These are phyloP conservation scores for Herpetotheres cachinnans DNA, from an alignment of 2,113 vertebrate genomes.

Conservation along the genomic window DNA sequence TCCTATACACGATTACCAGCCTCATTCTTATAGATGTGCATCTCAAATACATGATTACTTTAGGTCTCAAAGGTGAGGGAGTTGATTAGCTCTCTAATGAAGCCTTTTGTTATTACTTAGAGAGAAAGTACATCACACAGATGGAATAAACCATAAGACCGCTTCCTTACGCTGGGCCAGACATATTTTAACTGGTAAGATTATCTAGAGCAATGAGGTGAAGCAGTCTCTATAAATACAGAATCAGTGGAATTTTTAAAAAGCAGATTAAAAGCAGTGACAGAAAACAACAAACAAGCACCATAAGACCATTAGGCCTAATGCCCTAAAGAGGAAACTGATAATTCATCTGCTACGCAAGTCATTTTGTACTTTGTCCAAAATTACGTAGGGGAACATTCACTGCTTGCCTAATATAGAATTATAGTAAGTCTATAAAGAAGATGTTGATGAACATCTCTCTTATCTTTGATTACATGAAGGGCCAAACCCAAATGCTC, in stretches of 20 bases:
- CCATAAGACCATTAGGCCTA: not conserved
- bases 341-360: not conserved
- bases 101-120: conserved; percentile 51
- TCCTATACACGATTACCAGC: not conserved
- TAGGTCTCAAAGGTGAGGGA: conserved; percentile 56
- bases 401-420: not conserved
- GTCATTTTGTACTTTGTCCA: not conserved
- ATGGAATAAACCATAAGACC: not conserved
- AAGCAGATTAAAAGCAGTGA: not conserved
- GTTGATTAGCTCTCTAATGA: conserved; percentile 60
- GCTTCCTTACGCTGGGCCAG: not conserved
- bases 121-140: conserved; percentile 47
- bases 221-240: not conserved
- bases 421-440: not conserved
- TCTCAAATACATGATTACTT: conserved; percentile 67
- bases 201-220: not conserved
- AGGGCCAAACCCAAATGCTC: not conserved
- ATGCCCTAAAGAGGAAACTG: not conserved
- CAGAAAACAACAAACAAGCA: not conserved
- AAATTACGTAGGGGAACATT: not conserved
- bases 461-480: not conserved
- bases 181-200: not conserved
- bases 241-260: not conserved
- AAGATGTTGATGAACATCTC: not conserved
- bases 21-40: conserved; percentile 49